phyloP scores from a whole-genome alignment of 2,888 invertebrate genomes.

The Idaea aversata region DNA sequence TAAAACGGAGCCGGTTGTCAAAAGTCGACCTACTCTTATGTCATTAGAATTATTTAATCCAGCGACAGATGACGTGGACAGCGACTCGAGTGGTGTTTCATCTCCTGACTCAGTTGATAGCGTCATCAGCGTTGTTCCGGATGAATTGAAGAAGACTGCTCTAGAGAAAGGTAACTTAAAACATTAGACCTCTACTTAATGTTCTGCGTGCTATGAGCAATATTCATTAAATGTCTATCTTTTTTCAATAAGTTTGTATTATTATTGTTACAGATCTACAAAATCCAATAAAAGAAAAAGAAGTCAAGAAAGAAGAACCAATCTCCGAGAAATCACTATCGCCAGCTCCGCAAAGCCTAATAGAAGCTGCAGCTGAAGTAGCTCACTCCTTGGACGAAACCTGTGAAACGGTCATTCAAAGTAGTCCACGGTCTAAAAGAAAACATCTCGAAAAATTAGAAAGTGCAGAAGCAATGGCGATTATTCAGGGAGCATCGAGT shows the following conservation, averaged over 20 bases:
- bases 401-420: conserved; percentile 84
- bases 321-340: conserved; percentile 44
- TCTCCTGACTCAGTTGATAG: conserved; percentile 93
- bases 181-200: not conserved
- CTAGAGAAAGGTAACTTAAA: conserved; percentile 65
- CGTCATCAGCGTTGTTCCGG: conserved; percentile 88
- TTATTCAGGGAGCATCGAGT: conserved; percentile 72
- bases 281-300: conserved; percentile 39
- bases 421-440: conserved; percentile 78
- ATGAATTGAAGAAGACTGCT: conserved; percentile 76
- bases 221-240: not conserved
- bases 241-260: not conserved
- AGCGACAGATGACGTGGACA: conserved; percentile 93
- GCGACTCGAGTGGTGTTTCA: conserved; percentile 92
- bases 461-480: conserved; percentile 68
- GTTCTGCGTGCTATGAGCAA: not conserved
- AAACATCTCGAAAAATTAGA: conserved; percentile 75
- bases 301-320: conserved; percentile 44
- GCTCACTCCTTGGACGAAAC: conserved; percentile 85
- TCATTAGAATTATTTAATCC: conserved; percentile 93
- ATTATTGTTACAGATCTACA: conserved; percentile 52
- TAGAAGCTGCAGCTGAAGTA: conserved; percentile 84
- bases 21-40: conserved; percentile 86
- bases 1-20: conserved; percentile 82
- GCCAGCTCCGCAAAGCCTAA: conserved; percentile 67